A percentile compares a stretch with the other conserved stretches of the same genome.
Evolutionary conservation across 1,140 invertebrate species (phyloP).

Genomic region (Hypothenemus hampei): DNA sequence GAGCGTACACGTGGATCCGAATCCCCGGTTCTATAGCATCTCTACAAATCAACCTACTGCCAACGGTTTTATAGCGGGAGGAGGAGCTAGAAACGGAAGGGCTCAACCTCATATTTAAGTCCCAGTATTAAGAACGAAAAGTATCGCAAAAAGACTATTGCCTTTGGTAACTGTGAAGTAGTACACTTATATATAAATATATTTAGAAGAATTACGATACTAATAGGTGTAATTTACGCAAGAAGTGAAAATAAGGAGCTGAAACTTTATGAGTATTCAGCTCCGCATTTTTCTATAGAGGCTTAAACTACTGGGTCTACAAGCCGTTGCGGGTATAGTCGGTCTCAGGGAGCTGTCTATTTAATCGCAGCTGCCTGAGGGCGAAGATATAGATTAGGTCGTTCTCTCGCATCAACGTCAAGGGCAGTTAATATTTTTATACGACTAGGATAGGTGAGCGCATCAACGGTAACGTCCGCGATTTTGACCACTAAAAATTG

Average conservation of each 20-base stretch:
- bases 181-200: neutral
- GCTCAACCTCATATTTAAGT: constrained; percentile 36
- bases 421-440: too few species aligned
- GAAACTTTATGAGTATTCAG: neutral
- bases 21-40: constrained; percentile 39
- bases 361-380: too few species aligned
- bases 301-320: too few species aligned
- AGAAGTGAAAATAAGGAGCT: neutral
- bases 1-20: constrained; percentile 25
- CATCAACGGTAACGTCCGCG: too few species aligned
- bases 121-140: too few species aligned
- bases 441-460: too few species aligned
- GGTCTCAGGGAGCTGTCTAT: too few species aligned
- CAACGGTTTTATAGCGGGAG: constrained; percentile 41
- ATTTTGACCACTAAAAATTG: too few species aligned
- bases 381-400: too few species aligned
- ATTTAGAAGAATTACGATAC: neutral
- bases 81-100: constrained; percentile 39
- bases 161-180: neutral
- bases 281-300: neutral
- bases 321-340: too few species aligned
- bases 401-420: too few species aligned
- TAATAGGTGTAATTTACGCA: neutral
- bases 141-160: constrained; percentile 12
- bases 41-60: constrained; percentile 37